Evolutionary conservation across 1,140 invertebrate genomes (phyloP).

Genomic region (Trinorchestia longiramus): DNA sequence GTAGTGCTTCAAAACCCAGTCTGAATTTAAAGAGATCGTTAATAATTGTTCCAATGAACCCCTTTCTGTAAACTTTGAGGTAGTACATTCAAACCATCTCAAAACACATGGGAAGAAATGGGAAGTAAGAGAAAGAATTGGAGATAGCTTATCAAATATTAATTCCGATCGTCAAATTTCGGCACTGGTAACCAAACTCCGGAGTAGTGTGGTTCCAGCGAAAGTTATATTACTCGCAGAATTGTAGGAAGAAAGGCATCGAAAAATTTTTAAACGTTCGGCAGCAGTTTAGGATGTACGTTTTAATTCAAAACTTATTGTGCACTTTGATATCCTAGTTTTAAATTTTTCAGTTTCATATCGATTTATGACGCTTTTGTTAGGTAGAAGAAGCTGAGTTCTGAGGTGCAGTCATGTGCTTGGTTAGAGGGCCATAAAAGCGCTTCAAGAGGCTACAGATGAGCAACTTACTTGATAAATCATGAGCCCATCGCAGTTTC

Average conservation of each 20-base stretch:
- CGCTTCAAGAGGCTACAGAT: not conserved
- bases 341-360: not conserved
- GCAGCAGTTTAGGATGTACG: not conserved
- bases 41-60: too few relatives aligned
- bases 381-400: not conserved
- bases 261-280: not conserved
- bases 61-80: too few relatives aligned
- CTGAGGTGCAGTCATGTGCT: not conserved
- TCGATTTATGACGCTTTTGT: not conserved
- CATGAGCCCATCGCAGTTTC: not conserved
- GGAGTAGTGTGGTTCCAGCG: not conserved
- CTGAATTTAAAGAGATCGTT: too few relatives aligned
- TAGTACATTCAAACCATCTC: too few relatives aligned
- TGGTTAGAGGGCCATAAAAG: conserved; percentile 38
- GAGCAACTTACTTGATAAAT: conserved; percentile 44
- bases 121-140: too few relatives aligned
- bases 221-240: not conserved
- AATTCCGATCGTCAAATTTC: not conserved
- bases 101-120: too few relatives aligned
- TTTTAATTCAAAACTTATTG: not conserved
- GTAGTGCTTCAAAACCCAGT: too few relatives aligned
- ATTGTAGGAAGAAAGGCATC: not conserved
- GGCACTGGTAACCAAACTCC: too few relatives aligned
- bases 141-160: not conserved
- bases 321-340: not conserved